phyloP scores from a whole-genome alignment of 1,140 invertebrate species.

The Aradophagus sp. region DNA sequence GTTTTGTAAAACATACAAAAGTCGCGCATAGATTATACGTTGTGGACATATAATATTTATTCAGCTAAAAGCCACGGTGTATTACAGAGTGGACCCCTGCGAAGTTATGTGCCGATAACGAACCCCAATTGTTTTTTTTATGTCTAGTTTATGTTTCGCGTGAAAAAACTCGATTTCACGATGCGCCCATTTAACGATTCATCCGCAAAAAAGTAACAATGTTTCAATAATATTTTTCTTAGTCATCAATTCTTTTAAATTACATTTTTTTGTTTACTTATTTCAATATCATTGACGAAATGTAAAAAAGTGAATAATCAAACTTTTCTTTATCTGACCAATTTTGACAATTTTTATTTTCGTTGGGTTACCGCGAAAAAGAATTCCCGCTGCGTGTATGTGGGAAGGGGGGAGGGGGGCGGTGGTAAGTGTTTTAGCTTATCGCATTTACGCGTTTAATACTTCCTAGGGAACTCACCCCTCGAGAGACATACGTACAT shows the following conservation, averaged over 20 bases:
- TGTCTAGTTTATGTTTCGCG: constrained; percentile 26
- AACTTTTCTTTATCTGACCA: background rate
- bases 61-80: constrained; percentile 64
- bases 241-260: too few relatives aligned
- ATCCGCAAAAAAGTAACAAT: constrained; percentile 17
- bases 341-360: constrained; percentile 2
- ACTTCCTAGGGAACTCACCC: constrained; percentile 61
- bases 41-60: constrained; percentile 62
- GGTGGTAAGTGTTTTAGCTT: constrained; percentile 71
- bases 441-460: constrained; percentile 71
- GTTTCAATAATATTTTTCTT: too few relatives aligned
- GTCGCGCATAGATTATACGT: constrained; percentile 54
- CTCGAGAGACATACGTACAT: constrained; percentile 67
- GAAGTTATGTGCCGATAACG: constrained; percentile 49
- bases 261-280: too few relatives aligned
- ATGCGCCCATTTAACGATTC: constrained; percentile 20
- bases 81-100: constrained; percentile 49
- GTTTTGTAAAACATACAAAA: constrained; percentile 51
- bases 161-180: constrained; percentile 22
- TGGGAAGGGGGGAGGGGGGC: constrained; percentile 29
- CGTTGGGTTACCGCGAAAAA: background rate
- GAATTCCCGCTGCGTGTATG: background rate
- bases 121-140: constrained; percentile 58
- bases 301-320: too few relatives aligned
- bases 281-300: too few relatives aligned